Percentiles rank a stretch among this genome's conserved stretches.
Evolutionary conservation across 2,113 vertebrate genomes (phyloP).

Genomic region (Cephalopholis sonnerati): DNA sequence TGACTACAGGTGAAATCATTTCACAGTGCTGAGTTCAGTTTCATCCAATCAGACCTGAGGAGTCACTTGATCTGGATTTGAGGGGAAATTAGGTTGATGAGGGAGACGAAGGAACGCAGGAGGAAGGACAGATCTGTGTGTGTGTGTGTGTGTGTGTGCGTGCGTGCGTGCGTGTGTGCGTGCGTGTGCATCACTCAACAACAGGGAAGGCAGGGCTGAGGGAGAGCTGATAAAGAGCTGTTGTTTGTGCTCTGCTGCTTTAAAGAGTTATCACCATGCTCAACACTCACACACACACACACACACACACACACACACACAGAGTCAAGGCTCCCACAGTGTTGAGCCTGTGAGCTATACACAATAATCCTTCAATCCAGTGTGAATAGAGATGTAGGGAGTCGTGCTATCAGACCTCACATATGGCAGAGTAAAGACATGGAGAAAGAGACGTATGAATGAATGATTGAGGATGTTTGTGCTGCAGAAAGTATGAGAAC

Average conservation of each 20-base stretch:
- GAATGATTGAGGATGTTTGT: too few relatives aligned
- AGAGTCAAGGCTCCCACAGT: neutral
- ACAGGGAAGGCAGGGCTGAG: constrained; percentile 20
- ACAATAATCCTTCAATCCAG: constrained; percentile 6
- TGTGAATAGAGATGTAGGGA: constrained; percentile 11
- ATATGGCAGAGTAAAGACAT: constrained; percentile 1
- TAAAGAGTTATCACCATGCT: constrained; percentile 22
- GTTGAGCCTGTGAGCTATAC: constrained; percentile 9
- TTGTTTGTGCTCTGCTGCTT: constrained; percentile 41
- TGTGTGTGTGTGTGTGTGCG: neutral
- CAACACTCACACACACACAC: constrained; percentile 18
- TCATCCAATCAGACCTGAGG: constrained; percentile 36
- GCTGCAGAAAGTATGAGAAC: too few relatives aligned
- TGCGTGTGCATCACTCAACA: neutral
- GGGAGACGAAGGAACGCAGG: neutral
- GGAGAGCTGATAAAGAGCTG: constrained; percentile 49
- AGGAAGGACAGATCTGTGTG: constrained; percentile 2
- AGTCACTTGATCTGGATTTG: constrained; percentile 25
- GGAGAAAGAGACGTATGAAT: neutral
- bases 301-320: constrained; percentile 37
- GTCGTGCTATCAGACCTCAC: constrained; percentile 28
- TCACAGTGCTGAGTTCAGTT: constrained; percentile 13
- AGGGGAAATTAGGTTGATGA: constrained; percentile 48
- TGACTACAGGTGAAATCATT: constrained; percentile 35
- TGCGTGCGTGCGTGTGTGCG: neutral